phyloP scores from a whole-genome alignment of 1,140 invertebrate genomes.

The Arion vulgaris region DNA sequence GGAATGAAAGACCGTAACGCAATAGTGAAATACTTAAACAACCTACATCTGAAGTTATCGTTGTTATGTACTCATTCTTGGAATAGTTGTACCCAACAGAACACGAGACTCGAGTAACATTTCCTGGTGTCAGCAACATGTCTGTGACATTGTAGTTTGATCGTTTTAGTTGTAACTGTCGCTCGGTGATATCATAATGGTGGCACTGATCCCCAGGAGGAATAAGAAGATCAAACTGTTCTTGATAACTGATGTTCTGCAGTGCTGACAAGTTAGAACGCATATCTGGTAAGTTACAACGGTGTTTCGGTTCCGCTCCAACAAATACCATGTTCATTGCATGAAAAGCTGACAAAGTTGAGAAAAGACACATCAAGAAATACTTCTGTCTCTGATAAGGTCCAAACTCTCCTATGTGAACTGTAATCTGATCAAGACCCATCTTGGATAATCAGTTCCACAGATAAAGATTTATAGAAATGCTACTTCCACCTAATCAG shows the following conservation, averaged over 20 bases:
- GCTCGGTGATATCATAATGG: slow-evolving; percentile 23
- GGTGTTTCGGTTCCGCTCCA: slow-evolving; percentile 50
- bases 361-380: slow-evolving; percentile 84
- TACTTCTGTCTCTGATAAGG: slow-evolving; percentile 89
- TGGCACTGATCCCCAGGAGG: slow-evolving; percentile 24
- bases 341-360: slow-evolving; percentile 84
- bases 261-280: slow-evolving; percentile 23
- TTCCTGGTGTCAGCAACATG: background rate
- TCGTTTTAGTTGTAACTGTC: background rate
- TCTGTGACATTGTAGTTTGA: background rate
- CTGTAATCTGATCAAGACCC: slow-evolving; percentile 89
- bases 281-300: slow-evolving; percentile 38
- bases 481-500: too few species aligned
- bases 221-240: slow-evolving; percentile 32
- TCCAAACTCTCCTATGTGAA: slow-evolving; percentile 90
- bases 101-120: slow-evolving; percentile 17
- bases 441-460: slow-evolving; percentile 70
- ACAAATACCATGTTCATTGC: slow-evolving; percentile 83
- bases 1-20: too few species aligned
- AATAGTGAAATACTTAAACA: too few species aligned
- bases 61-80: slow-evolving; percentile 35
- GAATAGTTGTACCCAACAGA: slow-evolving; percentile 31
- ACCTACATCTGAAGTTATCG: slow-evolving; percentile 43
- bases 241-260: slow-evolving; percentile 32
- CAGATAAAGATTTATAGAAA: too few species aligned